Evolutionary conservation across 2,797 vertebrate species (phyloP).

Genomic region (Notolabrus celidotus): DNA sequence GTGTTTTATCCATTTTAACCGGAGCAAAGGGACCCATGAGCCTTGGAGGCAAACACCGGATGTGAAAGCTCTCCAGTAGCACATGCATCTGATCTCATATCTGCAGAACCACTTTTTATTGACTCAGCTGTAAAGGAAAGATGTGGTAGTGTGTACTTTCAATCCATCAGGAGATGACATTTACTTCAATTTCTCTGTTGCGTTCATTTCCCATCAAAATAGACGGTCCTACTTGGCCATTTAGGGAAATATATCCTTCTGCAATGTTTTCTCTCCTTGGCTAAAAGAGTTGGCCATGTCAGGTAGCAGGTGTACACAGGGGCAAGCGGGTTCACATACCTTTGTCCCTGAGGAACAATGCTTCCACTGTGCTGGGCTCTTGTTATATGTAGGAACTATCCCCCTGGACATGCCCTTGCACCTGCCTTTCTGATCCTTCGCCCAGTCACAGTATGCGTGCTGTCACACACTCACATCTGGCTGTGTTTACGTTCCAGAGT

Average conservation of each 20-base stretch:
- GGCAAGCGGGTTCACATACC: slow-evolving; percentile 75
- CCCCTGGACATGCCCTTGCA: slow-evolving; percentile 61
- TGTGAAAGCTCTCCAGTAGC: slow-evolving; percentile 17
- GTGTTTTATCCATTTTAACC: slow-evolving; percentile 24
- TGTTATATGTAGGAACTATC: slow-evolving; percentile 56
- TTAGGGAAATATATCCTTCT: slow-evolving; percentile 55
- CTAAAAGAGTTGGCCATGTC: slow-evolving; percentile 58
- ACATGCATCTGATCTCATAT: slow-evolving; percentile 21
- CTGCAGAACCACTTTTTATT: slow-evolving; percentile 60
- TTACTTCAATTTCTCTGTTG: slow-evolving; percentile 62
- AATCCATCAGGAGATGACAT: slow-evolving; percentile 50
- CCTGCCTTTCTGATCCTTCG: slow-evolving; percentile 64
- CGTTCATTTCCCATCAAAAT: slow-evolving; percentile 64
- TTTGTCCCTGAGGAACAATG: slow-evolving; percentile 75
- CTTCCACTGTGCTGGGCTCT: slow-evolving; percentile 62
- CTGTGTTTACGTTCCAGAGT: slow-evolving; percentile 43
- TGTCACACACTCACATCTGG: slow-evolving; percentile 50
- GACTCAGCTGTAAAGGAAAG: slow-evolving; percentile 53
- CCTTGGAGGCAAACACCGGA: slow-evolving; percentile 28
- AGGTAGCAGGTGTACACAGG: slow-evolving; percentile 76
- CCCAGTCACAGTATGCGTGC: slow-evolving; percentile 30
- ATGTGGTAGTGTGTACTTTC: slow-evolving; percentile 54
- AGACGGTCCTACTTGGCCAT: slow-evolving; percentile 51
- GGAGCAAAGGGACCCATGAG: slow-evolving; percentile 14
- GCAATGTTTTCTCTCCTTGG: slow-evolving; percentile 51